These are phyloP conservation scores for Nemapogon koenigi DNA, from an alignment of 2,888 invertebrate genomes.

Conservation along the genomic window DNA sequence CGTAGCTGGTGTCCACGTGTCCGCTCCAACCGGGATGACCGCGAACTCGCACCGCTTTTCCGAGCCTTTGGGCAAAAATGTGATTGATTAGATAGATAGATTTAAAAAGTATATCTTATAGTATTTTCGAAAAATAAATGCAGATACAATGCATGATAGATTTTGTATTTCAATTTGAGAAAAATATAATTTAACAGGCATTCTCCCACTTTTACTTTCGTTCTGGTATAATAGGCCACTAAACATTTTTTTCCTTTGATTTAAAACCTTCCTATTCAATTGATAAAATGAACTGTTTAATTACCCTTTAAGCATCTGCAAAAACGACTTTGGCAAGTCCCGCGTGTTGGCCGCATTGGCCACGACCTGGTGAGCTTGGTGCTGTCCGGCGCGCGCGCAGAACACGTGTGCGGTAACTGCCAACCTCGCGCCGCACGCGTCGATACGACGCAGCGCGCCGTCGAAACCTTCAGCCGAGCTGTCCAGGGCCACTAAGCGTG, in stretches of 20 bases:
- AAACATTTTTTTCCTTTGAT: too few relatives aligned
- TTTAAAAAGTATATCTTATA: too few relatives aligned
- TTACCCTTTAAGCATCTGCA: conserved; percentile 63
- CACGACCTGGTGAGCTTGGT: conserved; percentile 78
- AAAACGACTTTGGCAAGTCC: conserved; percentile 70
- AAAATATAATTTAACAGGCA: too few relatives aligned
- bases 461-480: conserved; percentile 77
- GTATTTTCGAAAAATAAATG: too few relatives aligned
- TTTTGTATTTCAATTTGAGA: too few relatives aligned
- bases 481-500: conserved; percentile 73
- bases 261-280: too few relatives aligned
- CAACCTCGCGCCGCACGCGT: conserved; percentile 85
- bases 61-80: too few relatives aligned
- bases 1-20: conserved; percentile 86
- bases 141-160: too few relatives aligned
- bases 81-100: too few relatives aligned
- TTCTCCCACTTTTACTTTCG: too few relatives aligned
- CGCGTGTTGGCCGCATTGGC: conserved; percentile 68
- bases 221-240: too few relatives aligned
- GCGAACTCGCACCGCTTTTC: conserved; percentile 85
- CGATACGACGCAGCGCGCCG: conserved; percentile 82
- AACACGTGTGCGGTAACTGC: conserved; percentile 94
- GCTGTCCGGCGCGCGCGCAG: conserved; percentile 90
- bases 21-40: conserved; percentile 96
- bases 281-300: too few relatives aligned